Conservation (phyloP, 2,113 vertebrate species). For the Channa maculata region DNA sequence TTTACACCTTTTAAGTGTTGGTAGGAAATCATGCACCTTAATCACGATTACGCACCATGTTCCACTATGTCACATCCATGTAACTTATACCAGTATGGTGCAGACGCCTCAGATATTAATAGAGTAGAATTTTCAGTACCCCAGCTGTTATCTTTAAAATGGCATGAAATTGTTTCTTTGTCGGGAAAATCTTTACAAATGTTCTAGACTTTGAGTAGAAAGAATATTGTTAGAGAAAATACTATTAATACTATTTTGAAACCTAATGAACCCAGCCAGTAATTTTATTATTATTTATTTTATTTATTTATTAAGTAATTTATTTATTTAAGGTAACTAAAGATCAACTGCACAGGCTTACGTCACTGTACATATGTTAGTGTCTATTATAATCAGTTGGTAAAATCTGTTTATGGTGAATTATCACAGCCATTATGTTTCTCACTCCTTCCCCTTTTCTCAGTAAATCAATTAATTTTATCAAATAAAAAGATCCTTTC, state of each 20-base stretch:
- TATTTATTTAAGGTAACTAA: not conserved
- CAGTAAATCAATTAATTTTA: slow-evolving; percentile 33
- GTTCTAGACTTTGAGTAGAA: not conserved
- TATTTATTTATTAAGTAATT: too few species aligned
- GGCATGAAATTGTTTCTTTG: not conserved
- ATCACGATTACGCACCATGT: not conserved
- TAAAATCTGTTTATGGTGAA: too few species aligned
- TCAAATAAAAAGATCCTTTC: slow-evolving; percentile 63
- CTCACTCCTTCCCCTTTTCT: not conserved
- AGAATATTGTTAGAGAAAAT: not conserved
- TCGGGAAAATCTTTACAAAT: too few species aligned
- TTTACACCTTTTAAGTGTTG: slow-evolving; percentile 8
- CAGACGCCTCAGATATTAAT: not conserved
- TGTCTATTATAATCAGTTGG: not conserved
- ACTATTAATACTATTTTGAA: not conserved
- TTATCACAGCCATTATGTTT: not conserved
- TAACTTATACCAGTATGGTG: not conserved
- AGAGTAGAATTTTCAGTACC: not conserved
- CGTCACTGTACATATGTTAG: not conserved
- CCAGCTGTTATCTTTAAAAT: not conserved
- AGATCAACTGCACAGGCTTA: not conserved
- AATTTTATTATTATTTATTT: not conserved
- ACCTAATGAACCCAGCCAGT: not conserved
- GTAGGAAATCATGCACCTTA: not conserved
- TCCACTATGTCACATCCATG: not conserved